Evolutionary conservation across 2,797 vertebrate genomes (phyloP), one percentile per base, ranked within the genome.

Genomic region (Acrocephalus scirpaceus): DNA sequence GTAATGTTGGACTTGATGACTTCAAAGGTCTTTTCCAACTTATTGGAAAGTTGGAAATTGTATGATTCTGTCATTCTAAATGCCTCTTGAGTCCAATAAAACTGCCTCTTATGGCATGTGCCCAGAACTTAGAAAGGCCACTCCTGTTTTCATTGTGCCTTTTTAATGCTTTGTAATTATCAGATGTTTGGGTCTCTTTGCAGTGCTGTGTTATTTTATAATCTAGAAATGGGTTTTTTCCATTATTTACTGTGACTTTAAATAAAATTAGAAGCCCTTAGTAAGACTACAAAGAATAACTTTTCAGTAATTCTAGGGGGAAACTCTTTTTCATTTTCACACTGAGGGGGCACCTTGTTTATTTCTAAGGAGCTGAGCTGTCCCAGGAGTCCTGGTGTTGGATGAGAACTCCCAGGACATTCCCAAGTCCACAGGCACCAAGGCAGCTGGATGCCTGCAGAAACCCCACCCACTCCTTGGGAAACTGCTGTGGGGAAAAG

Each of bases 321-420:
- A 82, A 58, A 8, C 2, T 87, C 15, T 1, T 15, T 78, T 69
- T 78, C n/a, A 23, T 73, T 79, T 89, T 76, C 26, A 53, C 10
- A 16, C 8, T 45, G 30, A 82, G 27, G n/a, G 32, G 60, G 27
- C 19, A 36, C 30, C 23, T 70, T 19, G 3, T 57, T 89, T 54
- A n/a, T 75, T 81, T 64, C 23, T 18, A 40, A 36, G 56, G n/a
- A 38, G 12, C n/a, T 57, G 42, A 79, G 30, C 44, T 53, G 40
- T 60, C 29, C 29, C 30, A 54, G 71, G 34, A 81, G 21, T 30
- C 0, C 0, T 8, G 5, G 40, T 3, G 16, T 9, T 4, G 4
- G 44, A 20, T 4, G 1, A 17, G 26, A 58, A 6, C 9, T 78
- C 71, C 34, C 62, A 58, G 27, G 14, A 3, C 0, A 0, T 27